Conservation (phyloP, 1,140 invertebrate species). For the Drosophila insularis region DNA sequence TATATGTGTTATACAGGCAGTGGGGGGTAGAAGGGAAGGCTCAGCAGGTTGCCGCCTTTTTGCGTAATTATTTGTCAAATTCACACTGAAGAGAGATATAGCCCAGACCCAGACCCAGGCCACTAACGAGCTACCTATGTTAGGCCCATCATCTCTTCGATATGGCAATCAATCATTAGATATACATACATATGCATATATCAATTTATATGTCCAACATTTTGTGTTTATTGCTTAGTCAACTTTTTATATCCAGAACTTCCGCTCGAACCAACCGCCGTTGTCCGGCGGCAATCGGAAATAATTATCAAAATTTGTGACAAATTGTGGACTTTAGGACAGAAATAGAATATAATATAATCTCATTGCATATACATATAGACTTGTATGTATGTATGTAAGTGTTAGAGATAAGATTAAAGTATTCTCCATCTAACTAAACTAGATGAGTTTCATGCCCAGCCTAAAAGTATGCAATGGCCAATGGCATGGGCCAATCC, state of each 20-base stretch:
- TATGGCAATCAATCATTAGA: constrained; percentile 73
- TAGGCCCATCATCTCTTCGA: not conserved
- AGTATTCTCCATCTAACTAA: constrained; percentile 14
- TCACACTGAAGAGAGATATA: constrained; percentile 47
- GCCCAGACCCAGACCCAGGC: not conserved
- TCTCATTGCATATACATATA: not conserved
- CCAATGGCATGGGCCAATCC: not conserved
- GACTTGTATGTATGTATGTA: no score
- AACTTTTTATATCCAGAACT: constrained; percentile 34
- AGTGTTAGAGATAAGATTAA: constrained; percentile 55
- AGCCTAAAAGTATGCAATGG: constrained; percentile 59
- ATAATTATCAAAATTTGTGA: constrained; percentile 60
- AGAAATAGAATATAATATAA: constrained; percentile 17
- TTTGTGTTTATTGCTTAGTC: constrained; percentile 42
- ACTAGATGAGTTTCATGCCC: constrained; percentile 15
- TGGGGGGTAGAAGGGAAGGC: constrained; percentile 10
- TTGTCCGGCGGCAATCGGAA: constrained; percentile 47
- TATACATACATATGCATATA: no score
- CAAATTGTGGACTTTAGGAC: constrained; percentile 31
- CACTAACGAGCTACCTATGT: constrained; percentile 59
- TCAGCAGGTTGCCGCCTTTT: constrained; percentile 63
- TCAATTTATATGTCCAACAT: constrained; percentile 36
- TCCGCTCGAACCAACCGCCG: constrained; percentile 34
- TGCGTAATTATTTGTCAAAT: constrained; percentile 77
- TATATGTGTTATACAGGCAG: not conserved